Percentiles rank a stretch among this genome's conserved stretches.
phyloP scores from a whole-genome alignment of 2,888 invertebrate species.

The Liopterus haemorrhoidalis region DNA sequence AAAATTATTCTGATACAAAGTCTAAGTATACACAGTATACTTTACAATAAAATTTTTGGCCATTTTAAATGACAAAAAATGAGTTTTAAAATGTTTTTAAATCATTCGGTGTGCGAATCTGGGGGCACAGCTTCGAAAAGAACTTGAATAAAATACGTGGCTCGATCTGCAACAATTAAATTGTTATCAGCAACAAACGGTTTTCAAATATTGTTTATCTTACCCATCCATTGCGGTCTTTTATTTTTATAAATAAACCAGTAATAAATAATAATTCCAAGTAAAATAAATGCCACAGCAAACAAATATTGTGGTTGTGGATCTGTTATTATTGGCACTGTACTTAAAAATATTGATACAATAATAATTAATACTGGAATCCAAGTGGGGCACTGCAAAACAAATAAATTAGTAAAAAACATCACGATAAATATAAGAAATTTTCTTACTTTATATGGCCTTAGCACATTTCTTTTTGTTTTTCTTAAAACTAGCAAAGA shows the following conservation, averaged over 20 bases:
- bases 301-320: constrained; percentile 72
- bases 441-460: constrained; percentile 61
- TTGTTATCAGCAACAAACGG: constrained; percentile 22
- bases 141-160: constrained; percentile 61
- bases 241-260: constrained; percentile 67
- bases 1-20: too few relatives aligned
- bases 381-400: constrained; percentile 56
- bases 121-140: constrained; percentile 65
- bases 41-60: too few relatives aligned
- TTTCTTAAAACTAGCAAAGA: constrained; percentile 66
- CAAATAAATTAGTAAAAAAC: constrained; percentile 13
- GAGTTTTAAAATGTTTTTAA: too few relatives aligned
- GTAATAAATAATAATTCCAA: constrained; percentile 67
- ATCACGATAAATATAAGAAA: constrained; percentile 1
- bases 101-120: constrained; percentile 29
- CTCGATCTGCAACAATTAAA: constrained; percentile 52
- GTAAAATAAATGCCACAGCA: constrained; percentile 63
- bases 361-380: constrained; percentile 68
- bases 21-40: too few relatives aligned
- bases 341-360: constrained; percentile 65
- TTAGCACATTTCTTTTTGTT: constrained; percentile 59
- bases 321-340: constrained; percentile 68
- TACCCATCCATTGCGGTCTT: constrained; percentile 59
- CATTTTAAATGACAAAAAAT: too few relatives aligned
- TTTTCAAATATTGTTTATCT: constrained; percentile 37